phyloP scores from a whole-genome alignment of 2,797 vertebrate species.

The Manis pentadactyla region DNA sequence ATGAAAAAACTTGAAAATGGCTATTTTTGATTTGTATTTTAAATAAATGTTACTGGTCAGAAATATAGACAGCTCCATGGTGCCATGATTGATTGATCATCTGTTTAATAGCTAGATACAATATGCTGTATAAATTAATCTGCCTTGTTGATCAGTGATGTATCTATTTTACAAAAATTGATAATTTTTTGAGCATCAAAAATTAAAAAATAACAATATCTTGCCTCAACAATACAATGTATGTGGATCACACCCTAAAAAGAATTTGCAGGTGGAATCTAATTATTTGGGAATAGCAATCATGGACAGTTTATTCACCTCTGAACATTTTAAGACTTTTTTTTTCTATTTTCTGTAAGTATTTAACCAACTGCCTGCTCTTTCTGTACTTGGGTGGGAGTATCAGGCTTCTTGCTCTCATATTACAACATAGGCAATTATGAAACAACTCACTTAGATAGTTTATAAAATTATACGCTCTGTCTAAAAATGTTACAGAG shows the following conservation, averaged over 20 bases:
- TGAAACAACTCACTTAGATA: too few relatives aligned
- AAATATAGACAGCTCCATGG: background rate
- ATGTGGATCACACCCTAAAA: background rate
- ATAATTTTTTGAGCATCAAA: background rate
- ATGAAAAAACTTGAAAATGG: background rate
- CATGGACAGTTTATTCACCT: background rate
- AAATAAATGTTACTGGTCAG: background rate
- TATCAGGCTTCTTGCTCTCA: background rate
- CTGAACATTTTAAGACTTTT: background rate
- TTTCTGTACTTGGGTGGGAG: rapidly evolving
- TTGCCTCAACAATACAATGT: rapidly evolving
- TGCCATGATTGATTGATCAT: too few relatives aligned
- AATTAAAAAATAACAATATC: too few relatives aligned
- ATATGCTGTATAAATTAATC: rapidly evolving
- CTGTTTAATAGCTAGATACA: background rate
- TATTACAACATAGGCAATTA: too few relatives aligned
- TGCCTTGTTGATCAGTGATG: too few relatives aligned
- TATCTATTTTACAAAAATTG: background rate
- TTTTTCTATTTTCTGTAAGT: background rate
- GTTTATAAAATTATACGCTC: rapidly evolving
- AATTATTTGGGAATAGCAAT: background rate
- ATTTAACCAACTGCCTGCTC: too few relatives aligned
- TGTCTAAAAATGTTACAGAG: background rate
- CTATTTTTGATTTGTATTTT: background rate
- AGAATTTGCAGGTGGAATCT: rapidly evolving